Evolutionary conservation across 2,113 vertebrate genomes (phyloP).

Genomic region (Cepphus grylle): DNA sequence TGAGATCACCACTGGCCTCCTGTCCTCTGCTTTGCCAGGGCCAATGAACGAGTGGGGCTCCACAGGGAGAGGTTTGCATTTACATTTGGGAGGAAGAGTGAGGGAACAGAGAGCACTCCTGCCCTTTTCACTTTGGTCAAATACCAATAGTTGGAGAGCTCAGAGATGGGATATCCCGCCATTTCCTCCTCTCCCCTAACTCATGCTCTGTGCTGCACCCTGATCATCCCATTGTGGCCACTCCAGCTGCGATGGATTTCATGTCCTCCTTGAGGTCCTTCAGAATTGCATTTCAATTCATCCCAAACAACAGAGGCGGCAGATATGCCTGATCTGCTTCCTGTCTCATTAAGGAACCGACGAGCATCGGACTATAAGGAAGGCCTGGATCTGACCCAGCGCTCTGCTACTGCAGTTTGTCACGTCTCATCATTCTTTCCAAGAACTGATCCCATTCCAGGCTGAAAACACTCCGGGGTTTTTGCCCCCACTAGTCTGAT

Average conservation of each 20-base stretch:
- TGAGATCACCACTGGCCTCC: neutral
- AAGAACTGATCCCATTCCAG: neutral
- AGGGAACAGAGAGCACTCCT: neutral
- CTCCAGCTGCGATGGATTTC: neutral
- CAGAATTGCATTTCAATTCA: neutral
- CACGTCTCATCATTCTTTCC: neutral
- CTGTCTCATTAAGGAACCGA: neutral
- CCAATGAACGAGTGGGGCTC: neutral
- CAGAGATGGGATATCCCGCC: neutral
- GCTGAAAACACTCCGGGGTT: neutral
- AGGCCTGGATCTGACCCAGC: neutral
- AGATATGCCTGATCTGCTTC: neutral
- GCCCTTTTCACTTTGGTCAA: neutral
- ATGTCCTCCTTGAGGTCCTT: neutral
- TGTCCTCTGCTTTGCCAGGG: neutral
- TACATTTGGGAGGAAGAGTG: neutral
- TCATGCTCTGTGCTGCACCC: neutral
- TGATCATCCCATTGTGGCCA: neutral
- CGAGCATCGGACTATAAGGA: neutral
- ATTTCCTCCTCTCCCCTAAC: neutral
- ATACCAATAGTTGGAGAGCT: neutral
- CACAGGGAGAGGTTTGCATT: neutral
- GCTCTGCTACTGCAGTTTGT: neutral
- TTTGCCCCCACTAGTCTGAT: neutral
- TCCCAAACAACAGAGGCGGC: neutral